Conservation (phyloP, 92 coral and sea anemone species). For the Epizoanthus stellaris region DNA sequence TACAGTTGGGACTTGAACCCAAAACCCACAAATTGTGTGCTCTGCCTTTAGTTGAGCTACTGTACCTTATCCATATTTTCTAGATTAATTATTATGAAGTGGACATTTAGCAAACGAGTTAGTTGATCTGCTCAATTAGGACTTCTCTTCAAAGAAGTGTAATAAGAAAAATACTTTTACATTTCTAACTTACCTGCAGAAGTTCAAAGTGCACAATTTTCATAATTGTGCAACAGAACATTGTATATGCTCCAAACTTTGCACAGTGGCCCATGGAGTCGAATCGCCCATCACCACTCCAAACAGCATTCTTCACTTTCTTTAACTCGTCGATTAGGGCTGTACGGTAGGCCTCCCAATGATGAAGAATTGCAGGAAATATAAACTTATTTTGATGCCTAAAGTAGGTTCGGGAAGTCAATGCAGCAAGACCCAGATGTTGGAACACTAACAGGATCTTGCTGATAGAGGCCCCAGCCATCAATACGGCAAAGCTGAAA, state of each 20-base stretch:
- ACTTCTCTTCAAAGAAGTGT: too few relatives aligned
- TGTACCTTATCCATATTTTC: too few relatives aligned
- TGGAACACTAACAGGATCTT: slow-evolving; percentile 39
- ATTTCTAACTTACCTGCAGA: slow-evolving; percentile 34
- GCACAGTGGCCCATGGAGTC: slow-evolving; percentile 51
- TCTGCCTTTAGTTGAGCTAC: too few relatives aligned
- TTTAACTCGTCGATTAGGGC: slow-evolving; percentile 13
- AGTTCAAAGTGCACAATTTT: slow-evolving; percentile 52
- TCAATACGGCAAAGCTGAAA: slow-evolving; percentile 43
- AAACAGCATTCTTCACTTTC: background rate
- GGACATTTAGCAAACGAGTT: too few relatives aligned
- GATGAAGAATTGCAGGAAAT: slow-evolving; percentile 39
- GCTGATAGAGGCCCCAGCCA: slow-evolving; percentile 53
- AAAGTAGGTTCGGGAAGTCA: slow-evolving; percentile 32
- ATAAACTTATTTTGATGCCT: slow-evolving; percentile 40
- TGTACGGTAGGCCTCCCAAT: slow-evolving; percentile 41
- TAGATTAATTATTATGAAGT: too few relatives aligned
- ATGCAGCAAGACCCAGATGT: slow-evolving; percentile 48
- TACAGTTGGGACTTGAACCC: too few relatives aligned
- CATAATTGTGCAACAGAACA: slow-evolving; percentile 36
- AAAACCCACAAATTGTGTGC: too few relatives aligned
- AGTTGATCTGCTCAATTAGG: too few relatives aligned
- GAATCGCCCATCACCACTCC: slow-evolving; percentile 27
- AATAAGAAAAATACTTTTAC: too few relatives aligned
- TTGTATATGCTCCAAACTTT: slow-evolving; percentile 45